These are phyloP conservation scores for Rhingia rostrata DNA, from an alignment of 2,888 invertebrate species.

Conservation along the genomic window DNA sequence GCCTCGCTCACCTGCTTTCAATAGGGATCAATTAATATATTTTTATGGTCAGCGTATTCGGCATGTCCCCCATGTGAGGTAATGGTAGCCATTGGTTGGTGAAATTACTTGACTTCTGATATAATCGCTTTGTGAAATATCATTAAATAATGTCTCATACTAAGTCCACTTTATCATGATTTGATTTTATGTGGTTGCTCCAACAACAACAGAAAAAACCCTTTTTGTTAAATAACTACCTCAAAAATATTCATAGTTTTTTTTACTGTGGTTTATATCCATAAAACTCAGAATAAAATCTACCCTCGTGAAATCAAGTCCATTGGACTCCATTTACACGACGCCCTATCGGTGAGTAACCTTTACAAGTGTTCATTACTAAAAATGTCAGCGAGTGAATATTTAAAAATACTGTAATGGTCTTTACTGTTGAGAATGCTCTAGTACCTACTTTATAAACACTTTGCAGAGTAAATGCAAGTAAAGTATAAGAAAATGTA, in stretches of 20 bases:
- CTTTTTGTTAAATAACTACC: too few relatives aligned
- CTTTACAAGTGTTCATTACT: constrained; percentile 10
- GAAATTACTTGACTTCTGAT: too few relatives aligned
- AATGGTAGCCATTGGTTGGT: too few relatives aligned
- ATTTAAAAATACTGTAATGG: neutral
- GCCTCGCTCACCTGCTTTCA: too few relatives aligned
- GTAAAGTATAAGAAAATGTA: neutral
- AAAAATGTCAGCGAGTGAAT: constrained; percentile 15
- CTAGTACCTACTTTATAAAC: neutral
- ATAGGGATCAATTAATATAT: too few relatives aligned
- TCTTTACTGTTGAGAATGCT: neutral
- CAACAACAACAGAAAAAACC: too few relatives aligned
- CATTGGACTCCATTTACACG: neutral
- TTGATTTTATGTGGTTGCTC: too few relatives aligned
- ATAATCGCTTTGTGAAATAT: too few relatives aligned
- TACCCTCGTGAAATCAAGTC: neutral
- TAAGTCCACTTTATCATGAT: too few relatives aligned
- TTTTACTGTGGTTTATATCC: neutral
- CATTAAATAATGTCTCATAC: too few relatives aligned
- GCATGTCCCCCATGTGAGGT: too few relatives aligned
- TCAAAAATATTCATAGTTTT: neutral
- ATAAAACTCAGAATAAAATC: neutral
- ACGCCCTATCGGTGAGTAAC: constrained; percentile 10
- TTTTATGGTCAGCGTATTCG: too few relatives aligned
- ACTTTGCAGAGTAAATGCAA: neutral